phyloP scores from a whole-genome alignment of 2,797 vertebrate genomes.

The Gadopsis marmoratus region DNA sequence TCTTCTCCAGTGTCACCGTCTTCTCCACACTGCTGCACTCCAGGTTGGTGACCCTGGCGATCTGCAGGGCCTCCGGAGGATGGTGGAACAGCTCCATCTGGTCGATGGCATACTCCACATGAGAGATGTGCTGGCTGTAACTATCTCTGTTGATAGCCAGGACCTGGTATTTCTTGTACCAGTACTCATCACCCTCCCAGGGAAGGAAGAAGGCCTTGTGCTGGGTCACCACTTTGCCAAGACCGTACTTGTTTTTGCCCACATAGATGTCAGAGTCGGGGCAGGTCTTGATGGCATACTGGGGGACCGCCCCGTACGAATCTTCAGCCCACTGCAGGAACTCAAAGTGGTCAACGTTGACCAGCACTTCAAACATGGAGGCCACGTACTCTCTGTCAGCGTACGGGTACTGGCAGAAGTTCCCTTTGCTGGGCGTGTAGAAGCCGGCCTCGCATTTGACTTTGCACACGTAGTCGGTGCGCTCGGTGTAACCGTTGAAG shows the following conservation, averaged over 20 bases:
- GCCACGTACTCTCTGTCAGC: slow-evolving; percentile 75
- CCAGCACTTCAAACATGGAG: slow-evolving; percentile 80
- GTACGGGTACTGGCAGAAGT: slow-evolving; percentile 82
- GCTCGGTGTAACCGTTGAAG: slow-evolving; percentile 81
- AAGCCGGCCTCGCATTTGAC: slow-evolving; percentile 85
- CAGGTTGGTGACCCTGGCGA: slow-evolving; percentile 79
- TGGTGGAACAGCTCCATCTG: slow-evolving; percentile 78
- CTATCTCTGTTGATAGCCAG: slow-evolving; percentile 78
- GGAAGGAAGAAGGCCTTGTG: slow-evolving; percentile 85
- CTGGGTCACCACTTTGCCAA: slow-evolving; percentile 82
- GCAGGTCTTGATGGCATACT: slow-evolving; percentile 77
- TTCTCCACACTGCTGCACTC: slow-evolving; percentile 77
- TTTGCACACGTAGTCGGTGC: slow-evolving; percentile 85
- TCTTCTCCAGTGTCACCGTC: slow-evolving; percentile 80
- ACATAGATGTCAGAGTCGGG: slow-evolving; percentile 75
- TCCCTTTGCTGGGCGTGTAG: slow-evolving; percentile 76
- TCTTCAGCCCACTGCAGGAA: slow-evolving; percentile 82
- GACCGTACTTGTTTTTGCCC: slow-evolving; percentile 86
- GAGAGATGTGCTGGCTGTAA: slow-evolving; percentile 82
- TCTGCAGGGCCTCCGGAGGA: slow-evolving; percentile 80
- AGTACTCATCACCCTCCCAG: slow-evolving; percentile 85
- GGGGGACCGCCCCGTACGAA: slow-evolving; percentile 79
- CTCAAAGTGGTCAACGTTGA: slow-evolving; percentile 84
- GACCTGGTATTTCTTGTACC: slow-evolving; percentile 85
- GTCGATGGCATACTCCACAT: slow-evolving; percentile 78